A percentile compares a stretch with the other conserved stretches of the same genome.
Evolutionary conservation across 2,888 invertebrate species (phyloP).

Genomic region (Lutraria lutraria): DNA sequence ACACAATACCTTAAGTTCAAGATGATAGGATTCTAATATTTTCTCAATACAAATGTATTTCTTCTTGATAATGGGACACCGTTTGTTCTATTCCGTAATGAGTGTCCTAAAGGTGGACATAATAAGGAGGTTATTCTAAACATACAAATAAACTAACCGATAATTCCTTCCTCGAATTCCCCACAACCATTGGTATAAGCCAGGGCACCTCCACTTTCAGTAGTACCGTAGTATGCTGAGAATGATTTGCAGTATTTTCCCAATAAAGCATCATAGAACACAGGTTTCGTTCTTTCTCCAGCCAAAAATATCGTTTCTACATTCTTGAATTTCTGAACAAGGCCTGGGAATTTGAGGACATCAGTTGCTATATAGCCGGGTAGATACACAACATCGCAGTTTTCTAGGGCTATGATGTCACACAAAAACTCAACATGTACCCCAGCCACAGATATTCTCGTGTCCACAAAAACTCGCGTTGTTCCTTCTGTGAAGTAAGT

Average conservation of each 20-base stretch:
- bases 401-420: constrained; percentile 57
- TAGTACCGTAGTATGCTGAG: constrained; percentile 48
- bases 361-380: constrained; percentile 58
- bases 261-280: constrained; percentile 8
- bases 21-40: too few relatives aligned
- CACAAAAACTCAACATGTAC: constrained; percentile 42
- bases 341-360: constrained; percentile 31
- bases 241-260: constrained; percentile 35
- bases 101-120: too few relatives aligned
- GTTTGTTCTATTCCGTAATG: too few relatives aligned
- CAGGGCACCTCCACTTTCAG: constrained; percentile 48
- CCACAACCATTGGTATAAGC: constrained; percentile 12
- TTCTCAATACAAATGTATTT: too few relatives aligned
- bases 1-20: too few relatives aligned
- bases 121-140: too few relatives aligned
- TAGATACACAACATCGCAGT: constrained; percentile 56
- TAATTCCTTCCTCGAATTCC: constrained; percentile 59
- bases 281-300: constrained; percentile 51
- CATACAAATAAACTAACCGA: constrained; percentile 16
- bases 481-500: constrained; percentile 55
- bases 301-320: constrained; percentile 42
- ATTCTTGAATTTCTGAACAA: constrained; percentile 39
- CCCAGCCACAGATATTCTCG: constrained; percentile 49
- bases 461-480: constrained; percentile 59
- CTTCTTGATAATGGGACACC: too few relatives aligned